Conservation (phyloP, 2,113 vertebrate genomes). For the Pan troglodytes region DNA sequence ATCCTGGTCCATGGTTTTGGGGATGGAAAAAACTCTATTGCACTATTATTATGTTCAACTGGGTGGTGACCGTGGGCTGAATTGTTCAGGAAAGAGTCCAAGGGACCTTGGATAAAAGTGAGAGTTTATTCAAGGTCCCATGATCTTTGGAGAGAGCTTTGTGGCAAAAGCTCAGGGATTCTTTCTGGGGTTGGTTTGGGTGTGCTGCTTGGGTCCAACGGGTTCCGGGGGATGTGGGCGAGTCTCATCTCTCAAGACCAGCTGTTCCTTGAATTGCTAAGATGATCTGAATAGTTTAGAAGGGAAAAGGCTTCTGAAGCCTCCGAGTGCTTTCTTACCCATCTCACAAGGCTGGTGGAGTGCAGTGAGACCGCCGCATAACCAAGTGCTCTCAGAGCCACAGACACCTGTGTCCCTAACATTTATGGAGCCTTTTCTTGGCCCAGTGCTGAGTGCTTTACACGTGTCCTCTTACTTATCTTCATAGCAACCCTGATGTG, state of each 20-base stretch:
- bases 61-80: constrained; percentile 42
- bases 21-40: constrained; percentile 48
- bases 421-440: neutral
- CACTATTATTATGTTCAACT: neutral
- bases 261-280: neutral
- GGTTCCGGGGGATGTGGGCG: neutral
- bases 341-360: neutral
- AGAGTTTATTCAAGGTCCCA: neutral
- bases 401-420: neutral
- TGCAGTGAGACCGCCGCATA: accelerated
- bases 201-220: neutral
- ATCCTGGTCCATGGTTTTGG: constrained; percentile 67
- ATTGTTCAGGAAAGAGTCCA: neutral
- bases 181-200: neutral
- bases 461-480: neutral
- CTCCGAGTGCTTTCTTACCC: neutral
- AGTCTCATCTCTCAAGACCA: neutral
- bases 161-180: neutral
- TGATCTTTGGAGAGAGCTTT: constrained; percentile 9
- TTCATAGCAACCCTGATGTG: neutral
- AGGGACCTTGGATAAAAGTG: neutral
- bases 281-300: neutral
- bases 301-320: neutral
- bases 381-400: neutral
- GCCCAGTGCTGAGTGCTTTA: neutral